Base-by-base conservation (phyloP, 1,140 invertebrate species). In the Pogonomyrmex californicus region DNA sequence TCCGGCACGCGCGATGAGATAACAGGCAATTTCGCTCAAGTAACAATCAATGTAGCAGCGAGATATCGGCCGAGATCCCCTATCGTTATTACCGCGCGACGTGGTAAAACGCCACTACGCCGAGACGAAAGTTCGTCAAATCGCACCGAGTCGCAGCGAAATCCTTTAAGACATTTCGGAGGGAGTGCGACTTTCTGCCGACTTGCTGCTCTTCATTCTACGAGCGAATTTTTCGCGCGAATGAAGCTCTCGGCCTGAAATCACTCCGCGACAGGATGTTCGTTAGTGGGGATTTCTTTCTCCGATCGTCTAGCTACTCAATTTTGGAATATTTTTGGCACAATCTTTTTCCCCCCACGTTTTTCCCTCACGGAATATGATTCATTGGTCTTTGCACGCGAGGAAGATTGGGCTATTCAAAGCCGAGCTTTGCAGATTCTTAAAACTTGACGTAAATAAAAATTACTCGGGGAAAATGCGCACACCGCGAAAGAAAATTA, bases 221-320 rank as follows among this genome's bases (percentile, higher is more conserved):
- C 30, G 71, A 89, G 73, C 75, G 60, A 85, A 77, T 87, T 90
- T 90, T 87, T 86, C 86, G 38, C 71, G 73, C 33, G 75, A 89
- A 23, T 23, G 71, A 47, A 47, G 41, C 63, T 44, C 63, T 76
- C 85, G 49, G 79, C 66, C 88, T 54, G 75, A 68, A 87, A 90
- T 90, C 76, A 89, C 82, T 83, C 70, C 75, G 85, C 65, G 86
- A 83, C 89, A 91, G 90, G 90, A 91, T 91, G 90, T 91, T 91
- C 89, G 85, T 91, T 91, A 91, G 89, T 30, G 65, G 78, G 23
- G 78, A 91, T 88, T 91, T 91, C 90, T 88, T 91, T 81, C 65
- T 83, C 58, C 81, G 70, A 49, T 58, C 82, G 77, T 87, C 86
- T 88, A 60, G 83, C 75, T 82, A 91, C 87, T 83, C 77, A 66